A percentile compares a stretch with the other conserved stretches of the same genome.
Evolutionary conservation across 1,140 invertebrate species (phyloP).

Genomic region (Hetaerina americana): DNA sequence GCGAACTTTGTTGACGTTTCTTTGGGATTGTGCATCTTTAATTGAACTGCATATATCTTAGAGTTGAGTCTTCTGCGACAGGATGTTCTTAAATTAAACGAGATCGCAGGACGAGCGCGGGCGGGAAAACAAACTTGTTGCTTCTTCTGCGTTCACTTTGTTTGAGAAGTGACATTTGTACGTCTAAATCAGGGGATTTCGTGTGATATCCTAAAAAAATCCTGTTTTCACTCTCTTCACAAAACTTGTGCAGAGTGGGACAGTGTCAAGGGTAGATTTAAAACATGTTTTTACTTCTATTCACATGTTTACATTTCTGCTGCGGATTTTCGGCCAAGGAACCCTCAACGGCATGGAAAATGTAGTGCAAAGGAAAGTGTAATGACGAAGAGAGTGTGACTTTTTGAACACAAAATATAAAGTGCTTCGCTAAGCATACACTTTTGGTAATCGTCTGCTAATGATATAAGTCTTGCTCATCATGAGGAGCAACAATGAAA

Average conservation of each 20-base stretch:
- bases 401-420: not conserved
- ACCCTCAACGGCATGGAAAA: too few relatives aligned
- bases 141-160: not conserved
- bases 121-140: not conserved
- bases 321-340: not conserved
- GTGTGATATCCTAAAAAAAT: not conserved
- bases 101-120: not conserved
- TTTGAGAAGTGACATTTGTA: not conserved
- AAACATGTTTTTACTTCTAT: not conserved
- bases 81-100: too few relatives aligned
- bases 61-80: too few relatives aligned
- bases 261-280: not conserved
- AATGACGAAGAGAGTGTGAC: not conserved
- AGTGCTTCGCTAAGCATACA: not conserved
- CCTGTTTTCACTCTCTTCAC: not conserved
- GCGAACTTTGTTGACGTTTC: too few relatives aligned
- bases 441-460: not conserved
- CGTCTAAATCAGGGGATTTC: not conserved
- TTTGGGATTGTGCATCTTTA: too few relatives aligned
- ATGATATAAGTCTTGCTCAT: not conserved
- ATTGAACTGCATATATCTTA: too few relatives aligned
- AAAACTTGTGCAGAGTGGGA: not conserved
- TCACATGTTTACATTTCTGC: not conserved
- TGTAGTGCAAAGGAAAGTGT: not conserved
- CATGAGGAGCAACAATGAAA: not conserved